Evolutionary conservation across 2,113 vertebrate species (phyloP).

Genomic region (Dendrocopos noguchii): DNA sequence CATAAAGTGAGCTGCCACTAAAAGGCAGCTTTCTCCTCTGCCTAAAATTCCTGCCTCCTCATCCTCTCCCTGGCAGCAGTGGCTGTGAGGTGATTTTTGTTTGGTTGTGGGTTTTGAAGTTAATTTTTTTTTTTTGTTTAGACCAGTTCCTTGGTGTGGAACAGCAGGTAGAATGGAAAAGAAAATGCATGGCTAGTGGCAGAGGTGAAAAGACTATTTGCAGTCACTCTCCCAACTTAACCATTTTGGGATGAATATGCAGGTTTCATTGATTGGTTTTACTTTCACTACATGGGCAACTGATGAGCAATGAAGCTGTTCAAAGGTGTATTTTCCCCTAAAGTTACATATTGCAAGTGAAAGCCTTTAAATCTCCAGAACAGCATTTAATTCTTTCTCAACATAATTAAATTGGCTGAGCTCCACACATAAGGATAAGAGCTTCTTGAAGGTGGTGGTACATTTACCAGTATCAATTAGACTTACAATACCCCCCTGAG

Average conservation of each 20-base stretch:
- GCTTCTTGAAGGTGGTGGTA: not conserved
- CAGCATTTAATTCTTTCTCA: not conserved
- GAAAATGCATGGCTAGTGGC: not conserved
- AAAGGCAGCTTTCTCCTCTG: not conserved
- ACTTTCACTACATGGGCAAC: not conserved
- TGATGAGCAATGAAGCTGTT: not conserved
- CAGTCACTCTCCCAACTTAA: not conserved
- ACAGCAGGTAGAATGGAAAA: not conserved
- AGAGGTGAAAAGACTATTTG: not conserved
- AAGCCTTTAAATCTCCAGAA: not conserved
- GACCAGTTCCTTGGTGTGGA: not conserved
- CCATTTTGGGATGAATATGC: not conserved
- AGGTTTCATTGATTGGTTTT: not conserved
- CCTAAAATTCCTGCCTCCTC: not conserved
- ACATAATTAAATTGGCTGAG: not conserved
- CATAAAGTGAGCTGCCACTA: not conserved
- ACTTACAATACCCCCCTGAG: rapidly evolving
- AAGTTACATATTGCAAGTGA: not conserved
- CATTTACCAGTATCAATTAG: not conserved
- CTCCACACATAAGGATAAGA: not conserved
- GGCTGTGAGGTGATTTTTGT: no score
- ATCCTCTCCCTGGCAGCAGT: not conserved
- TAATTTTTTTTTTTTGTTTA: not conserved
- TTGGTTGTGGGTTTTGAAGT: not conserved
- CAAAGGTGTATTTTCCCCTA: not conserved